Base-by-base conservation (phyloP, 2,797 vertebrate genomes). In the Gallinago stenura region DNA sequence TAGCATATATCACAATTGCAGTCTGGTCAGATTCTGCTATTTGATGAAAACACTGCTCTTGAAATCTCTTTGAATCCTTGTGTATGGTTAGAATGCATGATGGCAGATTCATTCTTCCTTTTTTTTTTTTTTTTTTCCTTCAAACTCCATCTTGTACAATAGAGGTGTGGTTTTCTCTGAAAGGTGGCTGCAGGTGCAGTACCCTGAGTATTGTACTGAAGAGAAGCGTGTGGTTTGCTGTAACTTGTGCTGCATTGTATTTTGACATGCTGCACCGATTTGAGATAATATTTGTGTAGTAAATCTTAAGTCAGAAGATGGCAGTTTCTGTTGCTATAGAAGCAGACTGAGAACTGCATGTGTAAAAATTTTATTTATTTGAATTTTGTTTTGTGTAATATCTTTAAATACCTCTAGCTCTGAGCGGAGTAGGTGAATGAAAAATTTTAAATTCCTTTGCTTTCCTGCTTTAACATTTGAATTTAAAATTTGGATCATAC, bases 401-500 rank as follows among this genome's bases (percentile, higher is more conserved):
- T 83, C 89, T 95, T 68, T 86, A 72, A 81, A 81, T 83, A 25
- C 12, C 6, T 89, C 28, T 73, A 31, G 31, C 39, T 70, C 39
- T 31, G 30, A 92, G 43, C 17, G 51, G 62, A 77, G 41, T 31
- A 60, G 60, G 75, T 62, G n/a, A 90, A 73, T 88, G 35, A 46
- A 78, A 71, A 62, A 70, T 89, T 93, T 95, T 54, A 71, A 46
- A 89, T 80, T 75, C 92, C 45, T 68, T 68, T 78, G 37, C 61
- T 16, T 60, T 85, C 39, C 48, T 70, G 25, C 28, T 90, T 25
- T 87, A 37, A 28, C 48, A 25, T 76, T 86, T 43, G 24, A 12
- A 18, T 41, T n/a, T 57, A 46, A 51, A 7, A 39, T 68, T 77
- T 45, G 33, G 45, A 56, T 89, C 25, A 12, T 61, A 56, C 45